These are phyloP conservation scores for Epizoanthus ramosus DNA, from an alignment of 92 coral and sea anemone species.

Conservation along the genomic window DNA sequence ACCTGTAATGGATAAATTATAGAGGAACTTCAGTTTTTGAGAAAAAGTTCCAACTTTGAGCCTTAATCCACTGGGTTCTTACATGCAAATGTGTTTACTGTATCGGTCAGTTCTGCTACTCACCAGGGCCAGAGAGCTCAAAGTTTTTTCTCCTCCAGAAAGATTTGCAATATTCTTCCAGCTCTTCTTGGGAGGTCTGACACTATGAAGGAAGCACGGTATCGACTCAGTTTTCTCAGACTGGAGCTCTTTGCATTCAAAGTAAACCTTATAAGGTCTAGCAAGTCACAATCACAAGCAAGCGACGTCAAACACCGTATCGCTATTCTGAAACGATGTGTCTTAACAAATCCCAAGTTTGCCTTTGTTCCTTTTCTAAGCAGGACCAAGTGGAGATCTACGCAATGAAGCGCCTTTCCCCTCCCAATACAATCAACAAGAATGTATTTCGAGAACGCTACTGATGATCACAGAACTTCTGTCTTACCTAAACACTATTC, in stretches of 20 bases:
- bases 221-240: too few relatives aligned
- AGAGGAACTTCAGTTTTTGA: not conserved
- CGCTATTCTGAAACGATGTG: too few relatives aligned
- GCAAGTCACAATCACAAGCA: too few relatives aligned
- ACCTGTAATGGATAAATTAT: conserved; percentile 56
- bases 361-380: too few relatives aligned
- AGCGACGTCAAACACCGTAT: too few relatives aligned
- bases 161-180: conserved; percentile 99
- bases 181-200: conserved; percentile 98
- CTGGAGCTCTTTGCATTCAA: too few relatives aligned
- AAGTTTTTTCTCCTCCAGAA: conserved; percentile 98
- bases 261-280: too few relatives aligned
- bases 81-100: not conserved
- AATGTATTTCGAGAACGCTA: not conserved
- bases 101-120: conserved; percentile 27
- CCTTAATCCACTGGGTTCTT: too few relatives aligned
- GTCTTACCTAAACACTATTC: conserved; percentile 88
- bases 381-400: too few relatives aligned
- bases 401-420: too few relatives aligned
- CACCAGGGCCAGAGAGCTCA: conserved; percentile 96
- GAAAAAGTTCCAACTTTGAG: not conserved
- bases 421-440: not conserved
- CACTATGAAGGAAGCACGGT: conserved; percentile 49
- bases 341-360: too few relatives aligned
- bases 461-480: not conserved